Base-by-base conservation (phyloP, 2,888 invertebrate genomes). In the Tuta absoluta region DNA sequence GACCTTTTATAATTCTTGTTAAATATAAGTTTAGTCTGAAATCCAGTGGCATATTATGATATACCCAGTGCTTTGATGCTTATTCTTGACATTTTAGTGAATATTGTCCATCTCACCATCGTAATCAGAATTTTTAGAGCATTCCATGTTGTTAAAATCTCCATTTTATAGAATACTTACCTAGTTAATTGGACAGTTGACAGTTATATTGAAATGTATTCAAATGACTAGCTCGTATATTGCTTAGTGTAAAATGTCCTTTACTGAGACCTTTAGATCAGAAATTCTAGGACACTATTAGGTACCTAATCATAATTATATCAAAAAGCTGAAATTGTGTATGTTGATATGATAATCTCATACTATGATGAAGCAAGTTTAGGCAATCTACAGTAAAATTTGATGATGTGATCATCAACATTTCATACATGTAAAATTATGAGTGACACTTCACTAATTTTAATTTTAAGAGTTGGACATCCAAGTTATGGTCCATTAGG, bases 121-220 rank as follows among this genome's bases (percentile, higher is more conserved):
- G 19, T 67, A 68, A 75, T 79, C 78, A 77, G 72, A 78, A 77
- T 76, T 77, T 75, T 78, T 81, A 80, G 81, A 84, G 82, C 88
- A 88, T 89, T 89, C 87, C 89, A 85, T 78, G 72, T 80, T 81
- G 76, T 80, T 81, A 75, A 80, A 82, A 78, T 77, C 77, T 80
- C 76, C 72, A 72, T 64, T 61, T 28, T 66, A 70, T 72, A 70
- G 68, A 69, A 69, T 58, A 63, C 41, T 56, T 28, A 63, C 41
- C 66, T 79, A 75, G 78, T 76, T 78, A 70, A 81, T 79, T 80
- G 75, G 73, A 74, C 67, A 75, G 79, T n/a, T n/a, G n/a, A 78
- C 69, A 77, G 74, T 76, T 74, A 75, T 72, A 80, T 28, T 76
- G 72, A 78, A 75, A 75, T 80, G 70, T 79, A 80, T 78, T 78